Evolutionary conservation across 2,888 invertebrate genomes (phyloP).

Genomic region (Leucophenga maculata): DNA sequence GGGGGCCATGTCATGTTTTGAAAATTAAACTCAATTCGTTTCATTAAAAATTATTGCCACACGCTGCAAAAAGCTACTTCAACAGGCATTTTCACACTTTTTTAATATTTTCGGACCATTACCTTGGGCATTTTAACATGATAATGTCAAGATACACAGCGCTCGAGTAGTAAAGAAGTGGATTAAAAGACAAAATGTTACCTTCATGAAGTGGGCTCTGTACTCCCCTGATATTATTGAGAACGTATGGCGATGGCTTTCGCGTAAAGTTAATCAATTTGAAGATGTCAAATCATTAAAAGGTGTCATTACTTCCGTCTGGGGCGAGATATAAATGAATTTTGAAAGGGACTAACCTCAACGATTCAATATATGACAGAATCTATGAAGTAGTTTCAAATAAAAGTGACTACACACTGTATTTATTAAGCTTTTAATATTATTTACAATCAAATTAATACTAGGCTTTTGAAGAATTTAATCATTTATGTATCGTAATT

Average conservation of each 20-base stretch:
- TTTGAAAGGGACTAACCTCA: neutral
- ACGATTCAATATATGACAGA: neutral
- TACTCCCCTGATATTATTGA: constrained; percentile 33
- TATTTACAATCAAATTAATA: neutral
- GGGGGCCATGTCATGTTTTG: constrained; percentile 35
- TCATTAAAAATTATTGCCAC: constrained; percentile 34
- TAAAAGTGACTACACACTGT: neutral
- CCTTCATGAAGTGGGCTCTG: constrained; percentile 27
- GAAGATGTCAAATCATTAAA: neutral
- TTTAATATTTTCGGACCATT: too few species aligned
- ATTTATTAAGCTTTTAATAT: neutral
- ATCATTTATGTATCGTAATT: neutral
- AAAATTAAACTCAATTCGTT: constrained; percentile 35
- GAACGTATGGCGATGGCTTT: constrained; percentile 30
- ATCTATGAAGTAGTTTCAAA: neutral
- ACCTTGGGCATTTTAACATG: too few species aligned
- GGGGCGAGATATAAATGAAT: neutral
- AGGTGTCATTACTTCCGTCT: neutral
- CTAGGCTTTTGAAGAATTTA: neutral
- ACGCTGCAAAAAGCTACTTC: constrained; percentile 29
- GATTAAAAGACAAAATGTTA: constrained; percentile 34
- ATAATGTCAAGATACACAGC: constrained; percentile 15
- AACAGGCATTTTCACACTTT: constrained; percentile 34
- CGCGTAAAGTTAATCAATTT: constrained; percentile 30
- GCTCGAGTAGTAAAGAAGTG: constrained; percentile 33